These are phyloP conservation scores for Clarias magur DNA, from an alignment of 2,113 vertebrate genomes.

Conservation along the genomic window DNA sequence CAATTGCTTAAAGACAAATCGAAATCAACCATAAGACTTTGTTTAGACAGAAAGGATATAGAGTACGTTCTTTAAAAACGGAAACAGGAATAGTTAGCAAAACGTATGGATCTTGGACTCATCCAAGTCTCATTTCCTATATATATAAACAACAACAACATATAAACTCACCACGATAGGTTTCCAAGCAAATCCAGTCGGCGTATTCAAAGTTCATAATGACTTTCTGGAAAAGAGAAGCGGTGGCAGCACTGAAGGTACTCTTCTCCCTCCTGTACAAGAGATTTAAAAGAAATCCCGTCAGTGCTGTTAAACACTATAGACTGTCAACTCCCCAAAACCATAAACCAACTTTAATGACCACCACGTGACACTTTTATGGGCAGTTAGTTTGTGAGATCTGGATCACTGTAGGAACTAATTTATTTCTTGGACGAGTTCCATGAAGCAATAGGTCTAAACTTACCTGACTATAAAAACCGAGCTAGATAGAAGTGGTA, in stretches of 20 bases:
- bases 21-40: background rate
- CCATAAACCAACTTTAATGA: conserved; percentile 99
- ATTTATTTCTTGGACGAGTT: background rate
- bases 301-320: conserved; percentile 99
- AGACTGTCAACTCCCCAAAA: conserved; percentile 99
- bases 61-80: background rate
- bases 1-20: background rate
- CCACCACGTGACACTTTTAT: conserved; percentile 99
- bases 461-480: conserved; percentile 59
- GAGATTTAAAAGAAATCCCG: conserved; percentile 94
- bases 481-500: conserved; percentile 60
- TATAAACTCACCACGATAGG: conserved; percentile 87
- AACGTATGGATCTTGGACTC: background rate
- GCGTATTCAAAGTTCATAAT: conserved; percentile 70
- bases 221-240: conserved; percentile 58
- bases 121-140: background rate
- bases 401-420: conserved; percentile 79
- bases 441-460: background rate
- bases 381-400: conserved; percentile 99
- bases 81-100: background rate
- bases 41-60: background rate
- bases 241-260: conserved; percentile 80
- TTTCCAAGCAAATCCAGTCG: conserved; percentile 62
- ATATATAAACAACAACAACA: conserved; percentile 22
- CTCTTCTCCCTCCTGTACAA: conserved; percentile 85